Base-by-base conservation (phyloP, 2,888 invertebrate genomes). In the Morpho helenor region DNA sequence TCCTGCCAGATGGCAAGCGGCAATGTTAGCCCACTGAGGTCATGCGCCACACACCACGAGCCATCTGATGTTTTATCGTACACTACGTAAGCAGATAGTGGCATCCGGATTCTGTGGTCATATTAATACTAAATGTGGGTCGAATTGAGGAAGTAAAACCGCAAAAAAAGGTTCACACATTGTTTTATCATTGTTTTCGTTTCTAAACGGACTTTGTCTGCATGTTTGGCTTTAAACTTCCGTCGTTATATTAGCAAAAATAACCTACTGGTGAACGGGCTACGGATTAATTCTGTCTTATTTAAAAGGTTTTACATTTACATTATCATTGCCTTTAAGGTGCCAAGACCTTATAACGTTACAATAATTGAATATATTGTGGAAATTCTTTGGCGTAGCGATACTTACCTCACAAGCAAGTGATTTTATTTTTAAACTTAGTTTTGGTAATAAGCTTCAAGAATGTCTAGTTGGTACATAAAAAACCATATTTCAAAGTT, bases 111-210 rank as follows among this genome's bases (percentile, higher is more conserved):
- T 68, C 65, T 62, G 77, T 68, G 76, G 77, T 76, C 72, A 71
- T 59, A 66, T 66, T 53, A 40, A 46, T 53, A 53, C 68, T 62
- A 67, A 67, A 79, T 79, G 73, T 79, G 68, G 82, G 84, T 82
- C 86, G 80, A 68, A 75, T 71, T 78, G 82, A 82, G 87, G 87
- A 88, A 86, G 76, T 78, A 72, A 77, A 86, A 84, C 87, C 88
- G 79, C 87, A 84, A 83, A 76, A 68, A 64, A 76, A 40, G 41
- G 50, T 54, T 79, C 79, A 76, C 73, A 73, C 72, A 77, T 73
- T 66, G 65, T 67, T 66, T 68, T 70, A 69, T 59, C 62, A 68
- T 65, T 56, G 49, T 49, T 52, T 41, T 41, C 22, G 43, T 49
- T 9, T 43, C 31, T 10, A 46, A 39, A 39, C 41, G 46, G 48